A percentile compares a stretch with the other conserved stretches of the same genome.
Evolutionary conservation across 1,140 invertebrate species (phyloP).

Genomic region (Temnothorax curvispinosus): DNA sequence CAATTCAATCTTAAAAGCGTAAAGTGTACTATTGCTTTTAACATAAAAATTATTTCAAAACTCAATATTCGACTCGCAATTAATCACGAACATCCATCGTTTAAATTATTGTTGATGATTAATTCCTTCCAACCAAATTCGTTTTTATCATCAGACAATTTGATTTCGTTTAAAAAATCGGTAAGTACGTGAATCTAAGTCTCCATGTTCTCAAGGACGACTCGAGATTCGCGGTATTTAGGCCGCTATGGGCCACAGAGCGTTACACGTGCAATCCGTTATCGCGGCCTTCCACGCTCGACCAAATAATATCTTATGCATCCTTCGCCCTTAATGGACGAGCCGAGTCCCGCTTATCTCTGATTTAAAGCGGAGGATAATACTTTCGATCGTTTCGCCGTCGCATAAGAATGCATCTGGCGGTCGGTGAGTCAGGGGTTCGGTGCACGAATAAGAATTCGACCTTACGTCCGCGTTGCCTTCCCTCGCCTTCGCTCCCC

Average conservation of each 20-base stretch:
- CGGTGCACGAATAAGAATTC: slow-evolving; percentile 59
- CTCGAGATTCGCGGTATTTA: slow-evolving; percentile 36
- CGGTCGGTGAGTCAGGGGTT: slow-evolving; percentile 47
- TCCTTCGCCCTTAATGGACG: slow-evolving; percentile 51
- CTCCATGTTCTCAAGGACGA: not conserved
- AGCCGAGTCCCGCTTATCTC: slow-evolving; percentile 59
- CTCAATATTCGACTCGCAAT: not conserved
- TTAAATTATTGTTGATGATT: not conserved
- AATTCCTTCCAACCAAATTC: not conserved
- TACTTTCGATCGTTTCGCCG: slow-evolving; percentile 61
- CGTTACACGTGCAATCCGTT: slow-evolving; percentile 21
- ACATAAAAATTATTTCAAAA: not conserved
- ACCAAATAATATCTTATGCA: slow-evolving; percentile 35
- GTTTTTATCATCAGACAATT: not conserved
- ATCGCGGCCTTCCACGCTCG: slow-evolving; percentile 3
- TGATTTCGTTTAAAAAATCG: not conserved
- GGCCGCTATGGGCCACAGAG: not conserved
- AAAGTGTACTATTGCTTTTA: not conserved
- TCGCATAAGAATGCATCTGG: slow-evolving; percentile 58
- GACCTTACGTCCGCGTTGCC: slow-evolving; percentile 55
- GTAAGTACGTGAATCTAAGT: not conserved
- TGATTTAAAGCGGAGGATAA: slow-evolving; percentile 59
- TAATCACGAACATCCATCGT: not conserved
- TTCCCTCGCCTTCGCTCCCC: not conserved
- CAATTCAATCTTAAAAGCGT: not conserved